Evolutionary conservation across 2,888 invertebrate species (phyloP).

Genomic region (Byasa hedistus): DNA sequence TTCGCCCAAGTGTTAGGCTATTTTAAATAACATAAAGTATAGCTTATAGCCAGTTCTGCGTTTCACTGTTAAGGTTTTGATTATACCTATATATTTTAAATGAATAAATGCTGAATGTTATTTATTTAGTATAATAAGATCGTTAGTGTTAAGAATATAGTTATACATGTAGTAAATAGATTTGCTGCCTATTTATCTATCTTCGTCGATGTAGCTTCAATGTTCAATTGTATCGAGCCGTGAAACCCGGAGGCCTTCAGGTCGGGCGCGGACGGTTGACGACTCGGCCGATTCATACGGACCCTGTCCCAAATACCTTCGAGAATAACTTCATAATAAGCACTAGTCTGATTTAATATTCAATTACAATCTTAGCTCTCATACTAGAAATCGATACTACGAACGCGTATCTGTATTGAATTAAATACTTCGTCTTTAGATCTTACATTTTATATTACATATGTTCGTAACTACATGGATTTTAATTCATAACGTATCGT

Average conservation of each 20-base stretch:
- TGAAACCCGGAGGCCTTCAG: conserved; percentile 60
- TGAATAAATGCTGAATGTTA: too few relatives aligned
- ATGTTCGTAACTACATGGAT: too few relatives aligned
- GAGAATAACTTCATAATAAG: conserved; percentile 35
- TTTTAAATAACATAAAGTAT: too few relatives aligned
- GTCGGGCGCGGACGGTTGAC: conserved; percentile 58
- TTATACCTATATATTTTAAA: too few relatives aligned
- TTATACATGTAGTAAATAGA: too few relatives aligned
- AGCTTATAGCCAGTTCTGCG: too few relatives aligned
- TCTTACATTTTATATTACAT: not conserved
- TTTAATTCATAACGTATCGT: too few relatives aligned
- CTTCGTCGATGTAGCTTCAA: too few relatives aligned
- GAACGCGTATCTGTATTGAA: conserved; percentile 21
- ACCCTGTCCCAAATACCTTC: conserved; percentile 52
- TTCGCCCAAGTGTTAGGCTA: too few relatives aligned
- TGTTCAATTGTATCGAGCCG: conserved; percentile 42
- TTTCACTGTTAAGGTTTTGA: too few relatives aligned
- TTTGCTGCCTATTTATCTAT: conserved; percentile 14
- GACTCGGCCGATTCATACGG: conserved; percentile 50
- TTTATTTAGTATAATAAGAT: too few relatives aligned
- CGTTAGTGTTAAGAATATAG: too few relatives aligned
- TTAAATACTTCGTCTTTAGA: conserved; percentile 11
- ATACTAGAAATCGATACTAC: conserved; percentile 25
- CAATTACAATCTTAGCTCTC: conserved; percentile 25
- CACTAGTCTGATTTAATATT: conserved; percentile 27